phyloP scores from a whole-genome alignment of 37 sponge, comb jelly and placozoan species.

The Chondrosia reniformis region DNA sequence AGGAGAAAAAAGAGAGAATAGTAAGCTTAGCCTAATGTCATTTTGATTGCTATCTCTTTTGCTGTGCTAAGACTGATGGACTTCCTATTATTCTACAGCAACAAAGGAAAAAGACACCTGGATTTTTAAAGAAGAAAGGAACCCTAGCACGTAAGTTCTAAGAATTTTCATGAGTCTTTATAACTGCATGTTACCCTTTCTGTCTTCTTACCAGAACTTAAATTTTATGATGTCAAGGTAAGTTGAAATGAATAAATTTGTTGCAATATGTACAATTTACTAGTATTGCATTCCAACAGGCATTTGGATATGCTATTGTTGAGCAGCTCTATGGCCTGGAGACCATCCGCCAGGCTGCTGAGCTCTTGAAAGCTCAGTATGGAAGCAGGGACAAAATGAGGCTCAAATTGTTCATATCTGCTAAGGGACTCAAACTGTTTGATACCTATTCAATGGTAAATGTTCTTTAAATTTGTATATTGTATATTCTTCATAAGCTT shows the following conservation, averaged over 20 bases:
- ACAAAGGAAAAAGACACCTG: constrained; percentile 48
- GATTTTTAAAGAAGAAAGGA: constrained; percentile 64
- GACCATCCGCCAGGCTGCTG: constrained; percentile 62
- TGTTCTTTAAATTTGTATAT: too few relatives aligned
- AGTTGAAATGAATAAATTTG: neutral
- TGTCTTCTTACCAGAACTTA: constrained; percentile 36
- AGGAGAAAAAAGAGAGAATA: constrained; percentile 55
- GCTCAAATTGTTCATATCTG: constrained; percentile 77
- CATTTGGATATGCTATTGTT: constrained; percentile 82
- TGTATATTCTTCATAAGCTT: too few relatives aligned
- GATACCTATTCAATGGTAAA: constrained; percentile 64
- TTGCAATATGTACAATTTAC: neutral
- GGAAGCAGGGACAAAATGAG: constrained; percentile 75
- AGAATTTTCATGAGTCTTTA: neutral
- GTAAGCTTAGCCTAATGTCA: constrained; percentile 21
- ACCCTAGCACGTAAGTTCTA: constrained; percentile 42
- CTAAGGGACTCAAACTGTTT: constrained; percentile 79
- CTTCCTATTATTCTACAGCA: constrained; percentile 23
- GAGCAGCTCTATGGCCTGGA: constrained; percentile 87
- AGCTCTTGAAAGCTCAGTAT: constrained; percentile 73
- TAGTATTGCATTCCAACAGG: constrained; percentile 29
- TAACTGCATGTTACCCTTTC: neutral
- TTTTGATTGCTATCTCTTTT: neutral
- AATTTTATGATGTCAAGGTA: constrained; percentile 83
- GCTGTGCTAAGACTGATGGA: neutral